phyloP scores from a whole-genome alignment of 23 tunicate genomes.

The Halocynthia roretzi region DNA sequence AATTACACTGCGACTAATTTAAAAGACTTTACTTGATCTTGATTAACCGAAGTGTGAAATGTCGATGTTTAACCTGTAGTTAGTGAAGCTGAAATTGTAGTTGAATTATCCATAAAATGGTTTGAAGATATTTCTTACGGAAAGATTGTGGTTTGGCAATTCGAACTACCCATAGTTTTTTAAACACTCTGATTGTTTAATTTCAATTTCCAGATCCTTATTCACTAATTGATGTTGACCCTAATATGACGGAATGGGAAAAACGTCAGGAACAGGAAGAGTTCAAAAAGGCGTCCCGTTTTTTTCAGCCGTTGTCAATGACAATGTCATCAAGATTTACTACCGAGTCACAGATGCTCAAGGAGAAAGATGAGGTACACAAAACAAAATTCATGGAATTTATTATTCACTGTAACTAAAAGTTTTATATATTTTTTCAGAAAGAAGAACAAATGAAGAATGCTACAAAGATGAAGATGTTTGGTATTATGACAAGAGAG shows the following conservation, averaged over 20 bases:
- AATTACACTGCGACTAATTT: no score
- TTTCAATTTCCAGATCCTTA: conserved; percentile 53
- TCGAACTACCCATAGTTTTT: no score
- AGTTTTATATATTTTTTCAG: neutral
- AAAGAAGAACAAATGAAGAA: conserved; percentile 18
- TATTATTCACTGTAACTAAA: neutral
- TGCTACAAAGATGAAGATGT: conserved; percentile 57
- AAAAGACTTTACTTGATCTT: no score
- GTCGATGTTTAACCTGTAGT: no score
- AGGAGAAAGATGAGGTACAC: conserved; percentile 13
- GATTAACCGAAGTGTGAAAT: no score
- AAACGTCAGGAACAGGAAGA: conserved; percentile 67
- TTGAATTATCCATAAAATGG: no score
- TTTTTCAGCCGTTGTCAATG: conserved; percentile 13
- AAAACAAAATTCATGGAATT: neutral
- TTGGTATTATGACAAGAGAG: conserved; percentile 69
- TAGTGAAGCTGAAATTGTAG: no score
- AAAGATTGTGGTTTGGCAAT: no score
- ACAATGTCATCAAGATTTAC: conserved; percentile 30
- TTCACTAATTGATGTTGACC: conserved; percentile 32
- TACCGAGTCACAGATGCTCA: conserved; percentile 6
- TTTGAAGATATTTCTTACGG: no score
- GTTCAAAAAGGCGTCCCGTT: conserved; percentile 21
- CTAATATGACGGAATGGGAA: conserved; percentile 93
- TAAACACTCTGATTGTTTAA: no score